These are phyloP conservation scores for Pionites leucogaster DNA, from an alignment of 2,113 vertebrate species.

Conservation along the genomic window DNA sequence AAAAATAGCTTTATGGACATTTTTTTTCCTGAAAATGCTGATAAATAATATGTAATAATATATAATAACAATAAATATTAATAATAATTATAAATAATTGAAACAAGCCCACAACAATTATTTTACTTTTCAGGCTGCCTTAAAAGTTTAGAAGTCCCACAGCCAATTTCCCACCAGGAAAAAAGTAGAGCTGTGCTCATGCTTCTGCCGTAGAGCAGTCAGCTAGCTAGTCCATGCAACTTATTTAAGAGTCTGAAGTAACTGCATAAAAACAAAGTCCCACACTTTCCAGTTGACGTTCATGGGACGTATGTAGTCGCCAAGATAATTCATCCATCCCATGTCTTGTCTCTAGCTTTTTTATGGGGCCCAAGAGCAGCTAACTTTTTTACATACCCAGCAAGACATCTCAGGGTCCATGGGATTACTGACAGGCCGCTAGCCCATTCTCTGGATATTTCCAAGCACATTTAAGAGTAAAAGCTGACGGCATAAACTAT, in stretches of 20 bases:
- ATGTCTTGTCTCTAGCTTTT: background rate
- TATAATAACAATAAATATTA: no score
- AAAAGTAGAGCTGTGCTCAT: background rate
- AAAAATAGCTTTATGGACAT: background rate
- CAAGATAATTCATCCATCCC: background rate
- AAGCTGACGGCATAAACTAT: background rate
- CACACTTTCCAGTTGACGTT: background rate
- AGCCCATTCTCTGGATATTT: background rate
- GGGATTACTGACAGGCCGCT: background rate
- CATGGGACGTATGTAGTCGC: background rate
- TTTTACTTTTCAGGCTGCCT: background rate
- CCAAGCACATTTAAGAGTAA: background rate
- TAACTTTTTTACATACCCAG: background rate
- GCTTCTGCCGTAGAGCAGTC: background rate
- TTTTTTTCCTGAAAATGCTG: background rate
- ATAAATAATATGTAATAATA: background rate
- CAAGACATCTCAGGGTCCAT: background rate
- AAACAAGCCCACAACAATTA: background rate
- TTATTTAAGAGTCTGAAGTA: background rate
- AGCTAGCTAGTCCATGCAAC: background rate
- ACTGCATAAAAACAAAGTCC: background rate
- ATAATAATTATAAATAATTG: background rate
- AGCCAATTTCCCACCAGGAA: background rate
- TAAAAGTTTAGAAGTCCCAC: background rate
- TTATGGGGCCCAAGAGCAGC: background rate